phyloP scores from a whole-genome alignment of 2,888 invertebrate genomes.

The Lycophotia porphyrea region DNA sequence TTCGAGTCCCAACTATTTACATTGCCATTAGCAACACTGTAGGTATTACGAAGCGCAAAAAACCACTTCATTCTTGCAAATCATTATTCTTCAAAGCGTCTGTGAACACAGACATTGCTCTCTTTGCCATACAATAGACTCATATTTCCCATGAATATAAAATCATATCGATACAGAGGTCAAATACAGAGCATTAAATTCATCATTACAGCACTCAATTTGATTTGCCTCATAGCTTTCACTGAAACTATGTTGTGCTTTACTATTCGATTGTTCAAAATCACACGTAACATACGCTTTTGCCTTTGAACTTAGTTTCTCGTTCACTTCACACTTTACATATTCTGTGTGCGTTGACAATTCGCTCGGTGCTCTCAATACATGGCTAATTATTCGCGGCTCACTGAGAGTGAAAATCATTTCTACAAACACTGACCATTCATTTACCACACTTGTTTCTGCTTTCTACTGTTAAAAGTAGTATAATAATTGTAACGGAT shows the following conservation, averaged over 20 bases:
- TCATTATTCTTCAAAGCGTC: constrained; percentile 64
- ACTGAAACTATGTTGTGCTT: constrained; percentile 68
- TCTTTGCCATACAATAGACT: constrained; percentile 70
- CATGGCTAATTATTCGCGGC: constrained; percentile 81
- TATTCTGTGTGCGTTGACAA: constrained; percentile 69
- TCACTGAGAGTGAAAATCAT: constrained; percentile 79
- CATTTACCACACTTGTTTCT: constrained; percentile 80
- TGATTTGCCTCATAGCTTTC: constrained; percentile 79
- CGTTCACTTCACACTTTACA: constrained; percentile 67
- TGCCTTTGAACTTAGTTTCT: constrained; percentile 48
- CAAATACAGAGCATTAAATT: constrained; percentile 78
- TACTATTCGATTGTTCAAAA: constrained; percentile 60
- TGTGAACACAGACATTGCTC: constrained; percentile 54
- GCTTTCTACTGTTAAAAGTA: constrained; percentile 77
- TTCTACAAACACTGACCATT: constrained; percentile 75
- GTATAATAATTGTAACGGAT: constrained; percentile 66
- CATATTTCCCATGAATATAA: constrained; percentile 79
- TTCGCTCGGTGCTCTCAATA: constrained; percentile 78
- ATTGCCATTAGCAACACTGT: constrained; percentile 40
- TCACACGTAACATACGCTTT: constrained; percentile 36
- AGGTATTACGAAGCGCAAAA: constrained; percentile 49
- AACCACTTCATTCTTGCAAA: constrained; percentile 65
- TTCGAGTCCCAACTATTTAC: constrained; percentile 39
- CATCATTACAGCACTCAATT: constrained; percentile 76
- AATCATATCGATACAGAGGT: constrained; percentile 79